phyloP scores from a whole-genome alignment of 2,113 vertebrate species.

The Eublepharis macularius region DNA sequence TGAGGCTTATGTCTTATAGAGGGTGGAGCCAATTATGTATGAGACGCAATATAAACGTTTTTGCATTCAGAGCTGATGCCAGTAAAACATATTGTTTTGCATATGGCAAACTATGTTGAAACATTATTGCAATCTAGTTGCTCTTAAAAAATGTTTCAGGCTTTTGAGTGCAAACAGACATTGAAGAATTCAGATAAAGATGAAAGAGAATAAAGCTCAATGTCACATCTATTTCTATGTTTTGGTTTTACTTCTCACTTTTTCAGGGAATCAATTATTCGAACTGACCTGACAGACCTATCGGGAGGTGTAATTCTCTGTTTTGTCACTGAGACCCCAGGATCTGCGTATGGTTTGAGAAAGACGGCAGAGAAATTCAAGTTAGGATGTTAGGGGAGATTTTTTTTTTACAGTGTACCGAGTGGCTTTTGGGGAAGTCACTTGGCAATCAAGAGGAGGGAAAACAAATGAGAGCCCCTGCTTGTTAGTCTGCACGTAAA shows the following conservation, averaged over 20 bases:
- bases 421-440: conserved; percentile 39
- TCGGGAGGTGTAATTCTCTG: conserved; percentile 46
- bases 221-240: conserved; percentile 50
- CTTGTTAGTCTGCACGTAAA: conserved; percentile 35
- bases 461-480: conserved; percentile 49
- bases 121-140: background rate
- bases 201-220: conserved; percentile 38
- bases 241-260: conserved; percentile 54
- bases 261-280: conserved; percentile 61
- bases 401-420: conserved; percentile 8
- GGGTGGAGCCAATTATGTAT: too few relatives aligned
- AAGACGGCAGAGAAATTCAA: conserved; percentile 49
- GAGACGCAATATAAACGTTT: too few relatives aligned
- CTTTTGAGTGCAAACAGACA: conserved; percentile 16
- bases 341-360: conserved; percentile 42
- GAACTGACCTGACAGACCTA: conserved; percentile 60
- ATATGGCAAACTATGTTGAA: background rate
- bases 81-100: background rate
- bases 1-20: too few relatives aligned
- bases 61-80: too few relatives aligned
- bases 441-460: conserved; percentile 37
- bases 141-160: background rate
- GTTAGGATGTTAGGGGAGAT: background rate
- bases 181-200: conserved; percentile 35
- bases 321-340: conserved; percentile 57